Evolutionary conservation across 2,797 vertebrate genomes (phyloP), one percentile per base, ranked within the genome.

Genomic region (Typhlichthys subterraneus): DNA sequence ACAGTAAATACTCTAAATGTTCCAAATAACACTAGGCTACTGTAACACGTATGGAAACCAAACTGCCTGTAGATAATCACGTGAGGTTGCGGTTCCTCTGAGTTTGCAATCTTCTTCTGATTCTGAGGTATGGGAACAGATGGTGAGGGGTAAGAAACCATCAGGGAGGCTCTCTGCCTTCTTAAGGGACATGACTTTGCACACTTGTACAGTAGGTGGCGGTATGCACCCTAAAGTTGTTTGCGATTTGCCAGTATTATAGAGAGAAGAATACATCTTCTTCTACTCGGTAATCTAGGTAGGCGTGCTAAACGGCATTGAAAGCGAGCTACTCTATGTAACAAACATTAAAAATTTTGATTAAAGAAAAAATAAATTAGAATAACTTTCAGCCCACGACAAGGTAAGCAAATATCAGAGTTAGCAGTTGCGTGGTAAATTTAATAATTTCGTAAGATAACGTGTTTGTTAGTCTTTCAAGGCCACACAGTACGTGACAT

Each of bases 211-310:
- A 48, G n/a, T 48, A 42, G 38, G 38, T 42, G 38, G 38, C n/a
- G 12, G 12, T 48, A 12, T 48, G 47, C 47, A 48, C 47, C 12
- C 11, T 48, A 48, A 12, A 48, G 12, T 48, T 12, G 38, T 29
- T 29, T 4, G 23, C 23, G 38, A 42, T 8, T 9, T 42, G 38
- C 38, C 38, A 42, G 7, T 42, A 42, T 2, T 8, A 10, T 2
- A 8, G 38, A 42, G 9, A 42, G 38, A 42, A 42, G 38, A 42
- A 42, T 7, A 42, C 7, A 9, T 42, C 70, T 85, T 88, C 82
- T 85, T 76, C 0, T 73, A 0, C 76, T 67, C 79, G 84, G 87
- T 85, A 69, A 90, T 92, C 90, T 84, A 75, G 68, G 90, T 85
- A 75, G 69, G 64, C 70, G 46, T 81, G 83, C 51, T 77, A 73